These are phyloP conservation scores for Octodon degus DNA, from an alignment of 2,113 vertebrate species.

Conservation along the genomic window DNA sequence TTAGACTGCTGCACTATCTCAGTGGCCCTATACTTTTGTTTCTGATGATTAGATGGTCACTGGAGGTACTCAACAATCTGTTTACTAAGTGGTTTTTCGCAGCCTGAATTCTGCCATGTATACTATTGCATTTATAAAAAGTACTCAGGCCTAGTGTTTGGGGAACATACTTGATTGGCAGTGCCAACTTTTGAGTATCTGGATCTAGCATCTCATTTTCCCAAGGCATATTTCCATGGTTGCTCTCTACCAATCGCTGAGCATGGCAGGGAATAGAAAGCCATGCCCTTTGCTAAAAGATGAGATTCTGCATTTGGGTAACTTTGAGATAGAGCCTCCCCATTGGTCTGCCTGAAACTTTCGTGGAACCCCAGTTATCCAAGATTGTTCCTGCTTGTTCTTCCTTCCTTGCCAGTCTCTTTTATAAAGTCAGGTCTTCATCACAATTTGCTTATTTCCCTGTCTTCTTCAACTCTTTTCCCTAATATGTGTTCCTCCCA, in stretches of 20 bases:
- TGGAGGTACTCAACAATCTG: not conserved
- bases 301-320: not conserved
- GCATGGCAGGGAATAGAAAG: not conserved
- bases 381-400: not conserved
- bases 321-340: not conserved
- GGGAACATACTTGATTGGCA: not conserved
- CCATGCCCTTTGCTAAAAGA: not conserved
- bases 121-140: not conserved
- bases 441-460: not conserved
- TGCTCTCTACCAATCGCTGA: not conserved
- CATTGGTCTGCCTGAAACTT: not conserved
- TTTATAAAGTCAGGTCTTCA: not conserved
- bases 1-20: no score
- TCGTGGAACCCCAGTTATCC: not conserved
- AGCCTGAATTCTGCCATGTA: not conserved
- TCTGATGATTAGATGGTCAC: not conserved
- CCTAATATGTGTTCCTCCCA: not conserved
- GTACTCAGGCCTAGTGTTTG: not conserved
- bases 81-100: not conserved
- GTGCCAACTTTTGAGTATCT: not conserved
- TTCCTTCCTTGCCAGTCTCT: not conserved
- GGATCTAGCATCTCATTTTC: not conserved
- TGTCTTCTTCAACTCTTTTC: not conserved
- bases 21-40: not conserved
- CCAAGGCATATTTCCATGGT: not conserved